A percentile compares a stretch with the other conserved stretches of the same genome.
Conservation (phyloP, 1,140 invertebrate genomes). For the Venturia canescens region DNA sequence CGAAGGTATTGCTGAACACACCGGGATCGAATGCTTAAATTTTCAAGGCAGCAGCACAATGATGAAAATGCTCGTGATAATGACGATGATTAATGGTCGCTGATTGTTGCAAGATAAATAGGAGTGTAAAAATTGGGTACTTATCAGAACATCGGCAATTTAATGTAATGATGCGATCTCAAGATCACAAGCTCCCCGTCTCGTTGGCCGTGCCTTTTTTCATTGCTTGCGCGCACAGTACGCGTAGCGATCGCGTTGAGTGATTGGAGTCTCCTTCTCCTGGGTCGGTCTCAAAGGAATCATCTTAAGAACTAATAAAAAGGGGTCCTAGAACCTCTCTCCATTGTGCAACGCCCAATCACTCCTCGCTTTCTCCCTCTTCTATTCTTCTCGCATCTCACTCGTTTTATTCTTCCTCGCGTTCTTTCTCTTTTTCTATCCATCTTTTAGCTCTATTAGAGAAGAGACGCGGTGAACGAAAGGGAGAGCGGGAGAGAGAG, state of each 20-base stretch:
- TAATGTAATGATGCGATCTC: slow-evolving; percentile 24
- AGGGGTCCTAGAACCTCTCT: neutral
- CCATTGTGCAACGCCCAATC: neutral
- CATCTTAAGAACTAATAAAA: slow-evolving; percentile 17
- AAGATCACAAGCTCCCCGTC: neutral
- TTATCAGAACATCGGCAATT: neutral
- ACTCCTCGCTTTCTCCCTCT: neutral
- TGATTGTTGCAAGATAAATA: neutral
- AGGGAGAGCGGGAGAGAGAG: neutral
- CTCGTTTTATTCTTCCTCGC: neutral
- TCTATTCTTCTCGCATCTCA: neutral
- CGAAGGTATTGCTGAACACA: no score
- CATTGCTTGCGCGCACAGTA: neutral
- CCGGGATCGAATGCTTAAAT: neutral
- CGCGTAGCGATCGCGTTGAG: slow-evolving; percentile 22
- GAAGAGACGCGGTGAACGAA: neutral
- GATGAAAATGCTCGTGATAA: neutral
- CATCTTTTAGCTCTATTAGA: neutral
- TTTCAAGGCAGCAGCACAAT: neutral
- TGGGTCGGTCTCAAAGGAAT: slow-evolving; percentile 4
- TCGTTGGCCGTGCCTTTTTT: neutral
- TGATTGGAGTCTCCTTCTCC: slow-evolving; percentile 8
- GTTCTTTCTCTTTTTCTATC: neutral
- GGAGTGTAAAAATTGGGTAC: neutral
- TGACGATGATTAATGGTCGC: neutral